A percentile compares a stretch with the other conserved stretches of the same genome.
These are phyloP conservation scores for Apis laboriosa DNA, from an alignment of 1,140 invertebrate genomes.

Conservation along the genomic window DNA sequence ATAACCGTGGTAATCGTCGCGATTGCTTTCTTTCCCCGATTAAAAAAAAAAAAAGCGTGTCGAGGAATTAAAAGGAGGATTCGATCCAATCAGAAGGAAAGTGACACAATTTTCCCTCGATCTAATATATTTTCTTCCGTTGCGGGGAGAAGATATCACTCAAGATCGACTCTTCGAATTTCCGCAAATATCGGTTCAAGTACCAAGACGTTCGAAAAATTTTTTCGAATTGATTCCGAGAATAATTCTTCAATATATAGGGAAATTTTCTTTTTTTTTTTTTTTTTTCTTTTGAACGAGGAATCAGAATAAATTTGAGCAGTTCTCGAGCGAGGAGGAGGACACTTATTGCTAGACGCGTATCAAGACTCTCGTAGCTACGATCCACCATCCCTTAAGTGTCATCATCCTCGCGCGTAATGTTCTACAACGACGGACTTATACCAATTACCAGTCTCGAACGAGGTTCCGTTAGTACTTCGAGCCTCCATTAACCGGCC, in stretches of 20 bases:
- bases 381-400: constrained; percentile 34
- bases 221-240: background rate
- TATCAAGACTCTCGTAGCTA: background rate
- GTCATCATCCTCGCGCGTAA: background rate
- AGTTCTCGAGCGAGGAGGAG: background rate
- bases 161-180: constrained; percentile 1
- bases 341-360: background rate
- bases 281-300: background rate
- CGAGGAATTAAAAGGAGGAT: constrained; percentile 13
- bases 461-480: constrained; percentile 14
- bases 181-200: background rate
- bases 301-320: background rate
- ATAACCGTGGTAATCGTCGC: background rate
- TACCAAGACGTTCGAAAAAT: background rate
- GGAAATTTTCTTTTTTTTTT: background rate
- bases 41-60: background rate
- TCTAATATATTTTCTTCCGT: background rate
- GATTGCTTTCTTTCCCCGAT: constrained; percentile 26
- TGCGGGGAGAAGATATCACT: background rate
- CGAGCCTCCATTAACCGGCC: constrained; percentile 44
- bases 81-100: background rate
- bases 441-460: constrained; percentile 49
- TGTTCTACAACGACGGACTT: constrained; percentile 23
- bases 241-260: background rate
- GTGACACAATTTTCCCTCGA: background rate